phyloP scores from a whole-genome alignment of 2,888 invertebrate species.

The Fabriciana adippe region DNA sequence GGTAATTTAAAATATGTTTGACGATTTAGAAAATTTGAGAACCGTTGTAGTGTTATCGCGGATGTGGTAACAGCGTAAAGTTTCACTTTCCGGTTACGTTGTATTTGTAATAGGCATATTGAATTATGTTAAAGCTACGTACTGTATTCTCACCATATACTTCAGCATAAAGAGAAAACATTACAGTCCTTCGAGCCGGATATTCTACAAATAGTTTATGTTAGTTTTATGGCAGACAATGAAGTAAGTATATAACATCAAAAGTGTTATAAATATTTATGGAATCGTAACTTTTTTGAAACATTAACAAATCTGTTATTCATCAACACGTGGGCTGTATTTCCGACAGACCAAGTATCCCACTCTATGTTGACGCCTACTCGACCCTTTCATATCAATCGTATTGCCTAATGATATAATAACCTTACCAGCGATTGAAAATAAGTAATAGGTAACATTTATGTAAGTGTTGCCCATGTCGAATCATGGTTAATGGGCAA shows the following conservation, averaged over 20 bases:
- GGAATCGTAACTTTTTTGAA: background rate
- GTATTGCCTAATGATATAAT: conserved; percentile 31
- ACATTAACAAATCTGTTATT: conserved; percentile 10
- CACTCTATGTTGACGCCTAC: conserved; percentile 27
- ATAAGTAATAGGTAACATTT: conserved; percentile 10
- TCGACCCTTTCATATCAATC: conserved; percentile 30
- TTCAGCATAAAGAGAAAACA: background rate
- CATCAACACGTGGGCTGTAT: conserved; percentile 16
- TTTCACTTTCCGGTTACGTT: conserved; percentile 30
- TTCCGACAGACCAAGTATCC: conserved; percentile 11
- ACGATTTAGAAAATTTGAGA: conserved; percentile 19
- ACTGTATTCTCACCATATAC: background rate
- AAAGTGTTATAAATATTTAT: conserved; percentile 4
- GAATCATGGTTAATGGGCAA: conserved; percentile 2
- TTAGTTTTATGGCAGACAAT: background rate
- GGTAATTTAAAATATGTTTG: conserved; percentile 12
- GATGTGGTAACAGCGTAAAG: conserved; percentile 20
- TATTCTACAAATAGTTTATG: background rate
- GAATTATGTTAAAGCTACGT: background rate
- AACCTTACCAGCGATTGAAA: conserved; percentile 7
- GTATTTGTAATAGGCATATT: conserved; percentile 9
- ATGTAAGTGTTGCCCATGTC: conserved; percentile 11
- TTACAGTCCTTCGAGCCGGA: conserved; percentile 3
- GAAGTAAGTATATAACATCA: conserved; percentile 1
- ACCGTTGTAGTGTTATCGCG: conserved; percentile 13